Evolutionary conservation across 2,113 vertebrate species (phyloP).

Genomic region (Papio anubis): DNA sequence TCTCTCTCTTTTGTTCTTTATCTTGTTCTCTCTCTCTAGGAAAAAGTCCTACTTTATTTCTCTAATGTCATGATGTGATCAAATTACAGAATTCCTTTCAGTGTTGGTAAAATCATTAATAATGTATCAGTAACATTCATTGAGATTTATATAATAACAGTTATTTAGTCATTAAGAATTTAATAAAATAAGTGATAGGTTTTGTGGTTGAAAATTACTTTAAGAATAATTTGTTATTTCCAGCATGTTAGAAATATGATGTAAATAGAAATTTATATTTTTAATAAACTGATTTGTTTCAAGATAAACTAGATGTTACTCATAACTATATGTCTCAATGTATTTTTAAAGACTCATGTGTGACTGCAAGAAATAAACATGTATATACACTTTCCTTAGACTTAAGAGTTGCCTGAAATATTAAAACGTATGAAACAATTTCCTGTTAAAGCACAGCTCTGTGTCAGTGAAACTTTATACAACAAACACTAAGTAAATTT

Average conservation of each 20-base stretch:
- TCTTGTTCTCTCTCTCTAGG: neutral
- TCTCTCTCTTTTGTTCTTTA: neutral
- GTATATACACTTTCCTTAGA: neutral
- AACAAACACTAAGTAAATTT: neutral
- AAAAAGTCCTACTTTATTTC: neutral
- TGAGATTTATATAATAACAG: neutral
- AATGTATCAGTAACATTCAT: neutral
- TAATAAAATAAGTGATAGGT: neutral
- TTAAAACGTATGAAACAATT: neutral
- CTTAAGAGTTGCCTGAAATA: neutral
- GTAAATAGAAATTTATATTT: neutral
- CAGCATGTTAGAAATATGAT: neutral
- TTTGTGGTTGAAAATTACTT: neutral
- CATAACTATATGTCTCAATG: neutral
- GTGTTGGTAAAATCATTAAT: neutral
- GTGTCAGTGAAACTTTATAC: neutral
- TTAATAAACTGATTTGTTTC: neutral
- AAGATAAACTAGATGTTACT: neutral
- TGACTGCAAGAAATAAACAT: neutral
- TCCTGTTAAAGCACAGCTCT: neutral
- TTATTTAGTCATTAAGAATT: neutral
- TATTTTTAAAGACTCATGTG: neutral
- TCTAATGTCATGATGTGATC: neutral
- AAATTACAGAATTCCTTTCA: neutral
- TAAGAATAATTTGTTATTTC: neutral